Conservation (phyloP, 1,140 invertebrate species). For the Psix sp. region DNA sequence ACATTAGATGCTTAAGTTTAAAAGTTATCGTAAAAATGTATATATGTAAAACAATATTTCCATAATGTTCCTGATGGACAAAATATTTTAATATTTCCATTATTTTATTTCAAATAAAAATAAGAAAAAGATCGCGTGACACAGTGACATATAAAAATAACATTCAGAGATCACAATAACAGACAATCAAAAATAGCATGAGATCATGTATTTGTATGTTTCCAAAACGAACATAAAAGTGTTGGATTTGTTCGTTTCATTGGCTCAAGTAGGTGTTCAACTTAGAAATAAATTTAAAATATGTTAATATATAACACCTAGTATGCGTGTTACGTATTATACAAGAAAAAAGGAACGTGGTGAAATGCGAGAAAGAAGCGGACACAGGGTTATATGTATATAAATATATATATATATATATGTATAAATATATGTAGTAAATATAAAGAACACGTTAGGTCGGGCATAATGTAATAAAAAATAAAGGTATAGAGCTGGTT, state of each 20-base stretch:
- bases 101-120: constrained; percentile 5
- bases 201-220: constrained; percentile 15
- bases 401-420: constrained; percentile 17
- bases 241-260: constrained; percentile 24
- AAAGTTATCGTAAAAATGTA: too few relatives aligned
- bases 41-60: too few relatives aligned
- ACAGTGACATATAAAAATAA: constrained; percentile 15
- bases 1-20: constrained; percentile 21
- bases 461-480: constrained; percentile 62
- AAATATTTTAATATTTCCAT: too few relatives aligned
- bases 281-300: constrained; percentile 9
- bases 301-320: constrained; percentile 5
- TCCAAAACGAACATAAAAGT: not conserved
- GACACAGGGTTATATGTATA: constrained; percentile 45
- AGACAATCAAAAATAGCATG: constrained; percentile 31
- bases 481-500: constrained; percentile 63
- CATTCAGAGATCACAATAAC: constrained; percentile 25
- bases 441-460: constrained; percentile 53
- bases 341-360: constrained; percentile 23
- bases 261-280: too few relatives aligned
- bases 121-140: constrained; percentile 20
- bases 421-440: too few relatives aligned
- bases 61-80: too few relatives aligned
- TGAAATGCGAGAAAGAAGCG: constrained; percentile 38
- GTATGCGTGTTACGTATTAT: constrained; percentile 10